Percentiles rank a stretch among this genome's conserved stretches.
Evolutionary conservation across 1,140 invertebrate species (phyloP).

Genomic region (Drosophila auraria): DNA sequence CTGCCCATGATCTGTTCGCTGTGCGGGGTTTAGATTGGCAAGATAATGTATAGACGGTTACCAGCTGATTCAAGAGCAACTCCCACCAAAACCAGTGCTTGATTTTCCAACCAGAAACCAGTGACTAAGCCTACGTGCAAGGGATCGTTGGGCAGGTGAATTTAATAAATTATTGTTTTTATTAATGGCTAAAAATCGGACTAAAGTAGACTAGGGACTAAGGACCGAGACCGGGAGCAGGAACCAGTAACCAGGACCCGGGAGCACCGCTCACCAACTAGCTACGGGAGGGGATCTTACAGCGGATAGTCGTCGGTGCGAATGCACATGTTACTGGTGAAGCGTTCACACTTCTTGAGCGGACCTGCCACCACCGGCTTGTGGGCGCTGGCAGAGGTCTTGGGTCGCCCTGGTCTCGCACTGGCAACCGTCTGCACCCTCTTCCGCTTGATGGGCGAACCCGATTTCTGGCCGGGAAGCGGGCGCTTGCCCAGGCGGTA

Average conservation of each 20-base stretch:
- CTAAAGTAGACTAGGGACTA: slow-evolving; percentile 53
- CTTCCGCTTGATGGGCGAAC: slow-evolving; percentile 62
- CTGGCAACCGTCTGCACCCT: slow-evolving; percentile 32
- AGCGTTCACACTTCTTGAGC: slow-evolving; percentile 88
- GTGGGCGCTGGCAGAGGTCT: slow-evolving; percentile 63
- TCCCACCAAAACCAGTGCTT: slow-evolving; percentile 5
- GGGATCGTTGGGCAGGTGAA: slow-evolving; percentile 38
- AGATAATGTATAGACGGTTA: slow-evolving; percentile 14
- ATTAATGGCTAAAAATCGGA: slow-evolving; percentile 49
- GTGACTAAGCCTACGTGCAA: slow-evolving; percentile 58
- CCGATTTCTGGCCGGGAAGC: slow-evolving; percentile 42
- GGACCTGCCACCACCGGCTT: slow-evolving; percentile 49
- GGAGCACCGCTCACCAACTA: slow-evolving; percentile 41
- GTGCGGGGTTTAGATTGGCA: slow-evolving; percentile 31
- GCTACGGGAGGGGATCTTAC: slow-evolving; percentile 86
- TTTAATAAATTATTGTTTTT: slow-evolving; percentile 70
- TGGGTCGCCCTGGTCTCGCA: slow-evolving; percentile 51
- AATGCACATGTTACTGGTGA: slow-evolving; percentile 91
- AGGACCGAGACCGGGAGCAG: slow-evolving; percentile 10
- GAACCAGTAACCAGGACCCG: slow-evolving; percentile 28
- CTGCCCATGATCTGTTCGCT: slow-evolving; percentile 92
- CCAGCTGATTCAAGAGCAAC: background rate
- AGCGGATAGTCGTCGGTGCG: slow-evolving; percentile 91
- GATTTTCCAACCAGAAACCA: slow-evolving; percentile 51
- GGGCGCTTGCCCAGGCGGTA: slow-evolving; percentile 66